These are phyloP conservation scores for Catalaphyllia jardinei DNA, from an alignment of 64 coral and sea anemone genomes.

Conservation along the genomic window DNA sequence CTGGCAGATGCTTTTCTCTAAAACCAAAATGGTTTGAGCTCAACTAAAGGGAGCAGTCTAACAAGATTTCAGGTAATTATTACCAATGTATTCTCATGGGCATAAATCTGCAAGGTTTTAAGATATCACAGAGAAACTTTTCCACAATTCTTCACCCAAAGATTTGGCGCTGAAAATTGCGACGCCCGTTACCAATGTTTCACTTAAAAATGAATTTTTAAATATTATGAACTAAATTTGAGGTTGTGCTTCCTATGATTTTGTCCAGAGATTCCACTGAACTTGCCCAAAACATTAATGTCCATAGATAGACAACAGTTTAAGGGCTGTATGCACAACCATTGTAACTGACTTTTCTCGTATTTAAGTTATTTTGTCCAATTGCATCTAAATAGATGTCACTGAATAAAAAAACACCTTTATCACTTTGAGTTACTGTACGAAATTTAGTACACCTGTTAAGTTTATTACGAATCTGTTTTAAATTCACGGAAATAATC, in stretches of 20 bases:
- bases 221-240: slow-evolving; percentile 37
- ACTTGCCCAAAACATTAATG: slow-evolving; percentile 35
- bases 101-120: neutral
- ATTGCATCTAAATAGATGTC: slow-evolving; percentile 34
- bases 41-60: slow-evolving; percentile 15
- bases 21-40: slow-evolving; percentile 45
- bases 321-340: too few species aligned
- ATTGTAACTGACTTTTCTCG: slow-evolving; percentile 13
- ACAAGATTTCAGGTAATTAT: slow-evolving; percentile 28
- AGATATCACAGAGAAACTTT: too few species aligned
- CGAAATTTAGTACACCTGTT: slow-evolving; percentile 17
- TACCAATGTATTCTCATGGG: slow-evolving; percentile 27
- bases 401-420: slow-evolving; percentile 9
- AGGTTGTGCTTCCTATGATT: neutral
- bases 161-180: too few species aligned
- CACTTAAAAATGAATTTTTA: slow-evolving; percentile 18
- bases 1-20: slow-evolving; percentile 39
- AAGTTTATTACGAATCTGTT: slow-evolving; percentile 37
- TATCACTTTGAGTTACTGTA: slow-evolving; percentile 4
- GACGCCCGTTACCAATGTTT: neutral
- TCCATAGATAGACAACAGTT: neutral
- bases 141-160: too few species aligned
- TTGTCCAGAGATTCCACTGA: slow-evolving; percentile 32
- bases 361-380: slow-evolving; percentile 38
- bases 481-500: slow-evolving; percentile 16